A percentile compares a stretch with the other conserved stretches of the same genome.
These are phyloP conservation scores for Xiphorhynchus erythropygius DNA, from an alignment of 2,797 vertebrate species.

Conservation along the genomic window DNA sequence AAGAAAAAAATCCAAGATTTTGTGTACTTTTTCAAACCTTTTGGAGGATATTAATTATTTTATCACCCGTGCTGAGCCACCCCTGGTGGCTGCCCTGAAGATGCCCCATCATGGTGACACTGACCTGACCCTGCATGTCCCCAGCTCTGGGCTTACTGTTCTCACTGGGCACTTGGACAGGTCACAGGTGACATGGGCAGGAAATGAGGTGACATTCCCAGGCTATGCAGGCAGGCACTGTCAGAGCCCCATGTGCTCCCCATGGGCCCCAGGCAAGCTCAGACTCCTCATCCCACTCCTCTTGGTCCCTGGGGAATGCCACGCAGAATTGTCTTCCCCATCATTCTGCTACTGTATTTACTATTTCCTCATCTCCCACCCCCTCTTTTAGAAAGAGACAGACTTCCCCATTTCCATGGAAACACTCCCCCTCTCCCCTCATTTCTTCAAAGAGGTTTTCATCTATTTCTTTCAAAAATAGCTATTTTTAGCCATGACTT, in stretches of 20 bases:
- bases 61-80: accelerated
- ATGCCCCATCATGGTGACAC: accelerated
- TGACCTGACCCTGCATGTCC: accelerated
- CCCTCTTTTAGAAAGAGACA: conserved; percentile 58
- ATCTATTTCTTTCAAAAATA: conserved; percentile 62
- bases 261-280: accelerated
- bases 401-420: conserved; percentile 69
- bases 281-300: background rate
- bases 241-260: background rate
- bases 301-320: background rate
- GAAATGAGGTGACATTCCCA: background rate
- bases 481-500: conserved; percentile 74
- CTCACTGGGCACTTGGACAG: accelerated
- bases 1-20: background rate
- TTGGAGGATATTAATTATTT: background rate
- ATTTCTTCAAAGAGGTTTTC: conserved; percentile 67
- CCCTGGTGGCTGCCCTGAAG: accelerated
- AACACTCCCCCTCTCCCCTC: conserved; percentile 64
- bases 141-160: background rate
- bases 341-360: conserved; percentile 68
- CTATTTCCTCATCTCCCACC: conserved; percentile 52
- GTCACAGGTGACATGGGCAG: background rate
- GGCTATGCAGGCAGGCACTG: background rate
- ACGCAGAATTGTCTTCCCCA: background rate
- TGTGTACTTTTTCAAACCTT: background rate